These are phyloP conservation scores for Lagorchestes hirsutus DNA, from an alignment of 2,797 vertebrate genomes.

Conservation along the genomic window DNA sequence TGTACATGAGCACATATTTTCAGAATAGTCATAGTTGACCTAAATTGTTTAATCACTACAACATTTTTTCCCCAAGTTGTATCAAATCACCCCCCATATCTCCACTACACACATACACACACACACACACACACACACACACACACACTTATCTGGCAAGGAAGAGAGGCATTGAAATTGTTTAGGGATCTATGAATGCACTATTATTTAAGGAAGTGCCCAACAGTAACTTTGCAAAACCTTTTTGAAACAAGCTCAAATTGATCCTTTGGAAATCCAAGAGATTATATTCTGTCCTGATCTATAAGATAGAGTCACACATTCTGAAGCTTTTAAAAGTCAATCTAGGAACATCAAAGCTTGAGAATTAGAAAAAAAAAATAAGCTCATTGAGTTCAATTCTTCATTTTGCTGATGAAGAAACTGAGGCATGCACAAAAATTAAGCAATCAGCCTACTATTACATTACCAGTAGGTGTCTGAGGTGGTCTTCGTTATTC, in stretches of 20 bases:
- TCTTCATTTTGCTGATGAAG: neutral
- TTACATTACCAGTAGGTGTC: neutral
- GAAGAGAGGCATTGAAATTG: neutral
- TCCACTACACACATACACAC: neutral
- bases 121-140: neutral
- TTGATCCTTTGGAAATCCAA: neutral
- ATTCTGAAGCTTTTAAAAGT: neutral
- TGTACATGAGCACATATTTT: neutral
- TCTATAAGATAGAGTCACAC: neutral
- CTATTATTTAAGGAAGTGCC: neutral
- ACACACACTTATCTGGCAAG: too few relatives aligned
- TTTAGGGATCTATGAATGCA: neutral
- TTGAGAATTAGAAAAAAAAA: neutral
- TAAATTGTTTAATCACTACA: neutral
- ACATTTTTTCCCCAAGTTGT: neutral
- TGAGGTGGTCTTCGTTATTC: neutral
- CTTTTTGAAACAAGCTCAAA: neutral
- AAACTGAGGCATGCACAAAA: neutral
- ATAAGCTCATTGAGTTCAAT: neutral
- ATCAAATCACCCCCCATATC: neutral
- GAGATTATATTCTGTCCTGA: neutral
- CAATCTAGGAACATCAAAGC: neutral
- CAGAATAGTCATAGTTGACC: neutral
- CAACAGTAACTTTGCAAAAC: neutral
- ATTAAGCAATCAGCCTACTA: neutral